Evolutionary conservation across 1,140 invertebrate genomes (phyloP).

Genomic region (Drosophila bocki): DNA sequence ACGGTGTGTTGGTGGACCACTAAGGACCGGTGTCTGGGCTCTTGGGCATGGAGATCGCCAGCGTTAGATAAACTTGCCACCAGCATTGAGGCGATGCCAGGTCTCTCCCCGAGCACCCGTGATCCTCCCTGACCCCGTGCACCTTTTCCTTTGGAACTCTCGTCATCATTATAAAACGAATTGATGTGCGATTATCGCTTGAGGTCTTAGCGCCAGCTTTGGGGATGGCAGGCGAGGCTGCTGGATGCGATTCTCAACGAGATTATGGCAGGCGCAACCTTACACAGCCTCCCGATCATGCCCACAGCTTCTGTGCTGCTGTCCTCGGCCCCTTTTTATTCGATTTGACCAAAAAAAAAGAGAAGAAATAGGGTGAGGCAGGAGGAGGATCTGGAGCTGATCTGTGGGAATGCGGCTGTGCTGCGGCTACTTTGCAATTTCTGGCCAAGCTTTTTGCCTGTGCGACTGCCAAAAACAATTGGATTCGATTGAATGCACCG

Average conservation of each 20-base stretch:
- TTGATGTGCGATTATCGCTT: slow-evolving; percentile 81
- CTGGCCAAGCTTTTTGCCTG: slow-evolving; percentile 47
- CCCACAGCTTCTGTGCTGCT: slow-evolving; percentile 46
- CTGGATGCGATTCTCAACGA: slow-evolving; percentile 32
- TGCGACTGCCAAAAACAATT: slow-evolving; percentile 81
- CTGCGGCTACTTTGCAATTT: slow-evolving; percentile 71
- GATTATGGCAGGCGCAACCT: slow-evolving; percentile 73
- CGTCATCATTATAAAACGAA: slow-evolving; percentile 83
- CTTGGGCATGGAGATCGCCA: slow-evolving; percentile 61
- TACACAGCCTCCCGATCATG: slow-evolving; percentile 47
- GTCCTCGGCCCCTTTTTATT: neutral
- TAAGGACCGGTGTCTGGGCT: neutral
- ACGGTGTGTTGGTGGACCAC: neutral
- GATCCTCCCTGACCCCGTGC: slow-evolving; percentile 3
- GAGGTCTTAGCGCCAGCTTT: slow-evolving; percentile 76
- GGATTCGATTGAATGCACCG: slow-evolving; percentile 83
- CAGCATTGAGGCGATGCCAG: slow-evolving; percentile 50
- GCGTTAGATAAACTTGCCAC: slow-evolving; percentile 80
- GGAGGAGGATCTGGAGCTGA: slow-evolving; percentile 30
- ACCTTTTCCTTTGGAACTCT: slow-evolving; percentile 40
- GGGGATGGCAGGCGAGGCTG: slow-evolving; percentile 18
- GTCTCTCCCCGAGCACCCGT: slow-evolving; percentile 1
- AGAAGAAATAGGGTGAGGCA: neutral
- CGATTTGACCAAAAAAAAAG: slow-evolving; percentile 15
- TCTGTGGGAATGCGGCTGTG: slow-evolving; percentile 73